A percentile compares a stretch with the other conserved stretches of the same genome.
phyloP scores from a whole-genome alignment of 2,888 invertebrate species.

The Dexiosoma caninum region DNA sequence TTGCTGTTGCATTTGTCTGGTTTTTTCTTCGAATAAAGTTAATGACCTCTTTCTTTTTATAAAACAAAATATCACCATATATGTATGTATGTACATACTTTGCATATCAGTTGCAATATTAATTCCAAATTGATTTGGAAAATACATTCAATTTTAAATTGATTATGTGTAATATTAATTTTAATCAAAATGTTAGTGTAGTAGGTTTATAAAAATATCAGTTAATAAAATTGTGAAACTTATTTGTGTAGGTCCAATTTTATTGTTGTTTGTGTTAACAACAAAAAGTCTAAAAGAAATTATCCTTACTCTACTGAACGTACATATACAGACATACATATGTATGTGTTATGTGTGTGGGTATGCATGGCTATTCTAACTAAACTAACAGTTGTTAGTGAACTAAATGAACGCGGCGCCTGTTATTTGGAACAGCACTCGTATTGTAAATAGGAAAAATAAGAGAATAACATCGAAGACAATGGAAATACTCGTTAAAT shows the following conservation, averaged over 20 bases:
- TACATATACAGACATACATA: no score
- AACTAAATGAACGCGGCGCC: constrained; percentile 33
- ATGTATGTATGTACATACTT: background rate
- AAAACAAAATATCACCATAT: no score
- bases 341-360: background rate
- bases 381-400: background rate
- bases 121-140: background rate
- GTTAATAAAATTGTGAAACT: background rate
- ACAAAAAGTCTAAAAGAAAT: no score
- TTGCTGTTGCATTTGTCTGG: constrained; percentile 2
- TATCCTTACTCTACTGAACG: no score
- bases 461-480: background rate
- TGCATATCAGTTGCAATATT: background rate
- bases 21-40: background rate
- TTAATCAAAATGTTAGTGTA: background rate
- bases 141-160: background rate
- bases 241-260: background rate
- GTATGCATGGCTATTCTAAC: background rate
- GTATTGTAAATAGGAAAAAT: background rate
- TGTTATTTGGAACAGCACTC: constrained; percentile 24
- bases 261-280: background rate
- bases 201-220: constrained; percentile 30
- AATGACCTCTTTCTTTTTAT: constrained; percentile 8
- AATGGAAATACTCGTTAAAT: background rate
- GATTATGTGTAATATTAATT: background rate